Evolutionary conservation across 35 echinoderm and acorn worm species (phyloP).

Genomic region (Strongylocentrotus purpuratus): DNA sequence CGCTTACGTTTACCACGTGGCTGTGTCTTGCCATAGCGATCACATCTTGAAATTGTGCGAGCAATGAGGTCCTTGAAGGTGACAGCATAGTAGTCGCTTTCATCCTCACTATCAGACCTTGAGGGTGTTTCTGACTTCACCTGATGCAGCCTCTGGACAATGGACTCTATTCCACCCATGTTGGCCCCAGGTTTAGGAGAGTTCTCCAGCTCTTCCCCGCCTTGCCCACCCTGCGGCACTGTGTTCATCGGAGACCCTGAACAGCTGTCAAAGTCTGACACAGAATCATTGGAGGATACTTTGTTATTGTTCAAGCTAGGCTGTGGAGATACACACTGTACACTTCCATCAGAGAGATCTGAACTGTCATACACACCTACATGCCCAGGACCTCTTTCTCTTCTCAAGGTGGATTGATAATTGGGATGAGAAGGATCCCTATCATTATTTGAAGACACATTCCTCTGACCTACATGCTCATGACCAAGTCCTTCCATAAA

Average conservation of each 20-base stretch:
- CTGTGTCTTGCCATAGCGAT: slow-evolving; percentile 41
- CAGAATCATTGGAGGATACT: slow-evolving; percentile 23
- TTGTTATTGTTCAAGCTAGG: neutral
- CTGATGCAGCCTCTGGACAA: slow-evolving; percentile 43
- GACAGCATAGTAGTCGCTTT: slow-evolving; percentile 50
- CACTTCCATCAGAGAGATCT: slow-evolving; percentile 35
- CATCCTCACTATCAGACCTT: slow-evolving; percentile 50
- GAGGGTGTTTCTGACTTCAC: slow-evolving; percentile 44
- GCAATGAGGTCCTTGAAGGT: slow-evolving; percentile 46
- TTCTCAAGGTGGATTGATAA: slow-evolving; percentile 21
- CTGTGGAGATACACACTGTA: slow-evolving; percentile 29
- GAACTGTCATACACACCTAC: slow-evolving; percentile 23
- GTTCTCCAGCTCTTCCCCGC: slow-evolving; percentile 21
- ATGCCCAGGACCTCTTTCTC: neutral
- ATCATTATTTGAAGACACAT: neutral
- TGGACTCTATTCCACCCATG: slow-evolving; percentile 49
- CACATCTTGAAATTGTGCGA: slow-evolving; percentile 41
- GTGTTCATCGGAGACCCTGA: neutral
- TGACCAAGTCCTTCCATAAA: neutral
- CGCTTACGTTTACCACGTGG: slow-evolving; percentile 39
- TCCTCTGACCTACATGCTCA: slow-evolving; percentile 5
- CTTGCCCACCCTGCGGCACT: neutral
- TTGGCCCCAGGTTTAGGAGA: neutral
- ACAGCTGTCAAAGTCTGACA: slow-evolving; percentile 36
- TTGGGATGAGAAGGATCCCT: neutral